phyloP scores from a whole-genome alignment of 2,113 vertebrate genomes.

The Heterocephalus glaber region DNA sequence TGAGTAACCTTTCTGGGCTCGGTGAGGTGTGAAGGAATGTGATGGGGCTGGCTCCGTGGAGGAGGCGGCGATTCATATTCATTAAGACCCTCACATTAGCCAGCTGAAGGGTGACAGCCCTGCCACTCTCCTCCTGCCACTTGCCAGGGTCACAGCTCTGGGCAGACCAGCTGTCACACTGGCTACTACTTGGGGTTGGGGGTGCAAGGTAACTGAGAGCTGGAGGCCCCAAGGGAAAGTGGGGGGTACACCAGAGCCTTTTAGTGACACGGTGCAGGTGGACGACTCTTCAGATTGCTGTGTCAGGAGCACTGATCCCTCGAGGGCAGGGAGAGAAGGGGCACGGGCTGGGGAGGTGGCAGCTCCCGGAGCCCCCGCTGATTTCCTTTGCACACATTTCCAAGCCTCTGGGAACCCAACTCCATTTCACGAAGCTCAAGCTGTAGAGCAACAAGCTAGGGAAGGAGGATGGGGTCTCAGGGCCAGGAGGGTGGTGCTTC shows the following conservation, averaged over 20 bases:
- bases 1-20: conserved; percentile 87
- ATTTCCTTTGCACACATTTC: neutral
- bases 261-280: fast-evolving
- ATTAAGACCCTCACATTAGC: conserved; percentile 87
- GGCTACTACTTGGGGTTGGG: conserved; percentile 48
- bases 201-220: neutral
- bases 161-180: conserved; percentile 70
- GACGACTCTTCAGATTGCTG: fast-evolving
- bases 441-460: neutral
- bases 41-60: conserved; percentile 84
- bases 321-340: neutral
- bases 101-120: conserved; percentile 76
- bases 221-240: conserved; percentile 18
- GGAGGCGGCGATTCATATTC: conserved; percentile 92
- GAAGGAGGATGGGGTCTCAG: neutral
- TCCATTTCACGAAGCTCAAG: neutral
- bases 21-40: conserved; percentile 90
- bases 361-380: neutral
- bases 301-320: neutral
- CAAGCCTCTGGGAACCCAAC: neutral
- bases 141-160: conserved; percentile 75
- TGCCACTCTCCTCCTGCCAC: conserved; percentile 34
- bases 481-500: neutral
- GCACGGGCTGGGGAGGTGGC: fast-evolving
- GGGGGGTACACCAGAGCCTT: neutral